phyloP scores from a whole-genome alignment of 2,797 vertebrate genomes.

The Chromobotia macracanthus region DNA sequence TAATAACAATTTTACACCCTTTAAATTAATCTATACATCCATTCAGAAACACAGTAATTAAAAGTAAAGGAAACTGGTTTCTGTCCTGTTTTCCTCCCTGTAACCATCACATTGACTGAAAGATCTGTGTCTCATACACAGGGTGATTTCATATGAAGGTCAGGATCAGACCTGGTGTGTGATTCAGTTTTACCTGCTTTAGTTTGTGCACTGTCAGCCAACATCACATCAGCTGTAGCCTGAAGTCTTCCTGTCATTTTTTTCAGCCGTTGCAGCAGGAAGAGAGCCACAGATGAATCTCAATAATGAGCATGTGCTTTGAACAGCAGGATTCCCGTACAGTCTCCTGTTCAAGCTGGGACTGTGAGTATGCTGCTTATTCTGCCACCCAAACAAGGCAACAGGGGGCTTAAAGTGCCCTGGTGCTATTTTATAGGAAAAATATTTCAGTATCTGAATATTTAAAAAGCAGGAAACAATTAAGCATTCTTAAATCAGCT shows the following conservation, averaged over 20 bases:
- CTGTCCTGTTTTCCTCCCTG: too few species aligned
- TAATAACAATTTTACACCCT: background rate
- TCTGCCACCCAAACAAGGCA: conserved; percentile 32
- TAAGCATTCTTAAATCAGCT: conserved; percentile 21
- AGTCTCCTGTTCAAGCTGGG: conserved; percentile 35
- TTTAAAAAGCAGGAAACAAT: conserved; percentile 12
- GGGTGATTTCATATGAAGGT: background rate
- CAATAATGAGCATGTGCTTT: conserved; percentile 28
- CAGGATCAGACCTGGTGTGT: background rate
- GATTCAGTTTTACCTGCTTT: conserved; percentile 7
- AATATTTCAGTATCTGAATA: conserved; percentile 12
- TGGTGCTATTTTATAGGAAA: background rate
- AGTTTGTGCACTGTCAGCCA: background rate
- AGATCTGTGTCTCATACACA: background rate
- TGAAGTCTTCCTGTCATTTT: conserved; percentile 12
- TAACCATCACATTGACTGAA: too few species aligned
- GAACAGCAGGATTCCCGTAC: conserved; percentile 28
- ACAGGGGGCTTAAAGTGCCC: conserved; percentile 9
- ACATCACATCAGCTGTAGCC: background rate
- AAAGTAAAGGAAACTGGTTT: too few species aligned
- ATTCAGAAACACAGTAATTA: background rate
- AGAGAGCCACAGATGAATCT: conserved; percentile 32
- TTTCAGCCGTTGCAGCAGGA: conserved; percentile 1
- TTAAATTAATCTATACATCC: background rate
- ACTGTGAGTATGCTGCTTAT: conserved; percentile 4